phyloP scores from a whole-genome alignment of 2,797 vertebrate species.

The Orestias chungarensis region DNA sequence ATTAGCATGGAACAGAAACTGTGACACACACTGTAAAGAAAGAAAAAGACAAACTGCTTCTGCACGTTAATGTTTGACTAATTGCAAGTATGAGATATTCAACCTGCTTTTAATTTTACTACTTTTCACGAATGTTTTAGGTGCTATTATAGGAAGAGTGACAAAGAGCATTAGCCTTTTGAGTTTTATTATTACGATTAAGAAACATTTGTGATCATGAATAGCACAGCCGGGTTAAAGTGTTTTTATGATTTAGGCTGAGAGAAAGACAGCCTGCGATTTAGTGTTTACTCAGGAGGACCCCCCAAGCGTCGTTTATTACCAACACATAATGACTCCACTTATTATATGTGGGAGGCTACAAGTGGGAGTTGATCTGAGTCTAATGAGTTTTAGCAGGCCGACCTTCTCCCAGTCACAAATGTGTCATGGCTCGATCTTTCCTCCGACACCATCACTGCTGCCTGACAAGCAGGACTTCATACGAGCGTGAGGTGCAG shows the following conservation, averaged over 20 bases:
- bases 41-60: no score
- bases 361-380: constrained; percentile 41
- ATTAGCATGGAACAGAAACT: constrained; percentile 42
- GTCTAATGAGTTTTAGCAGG: constrained; percentile 64
- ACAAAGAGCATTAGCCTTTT: no score
- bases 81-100: background rate
- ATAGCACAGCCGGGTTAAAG: background rate
- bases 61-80: constrained; percentile 5
- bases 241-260: constrained; percentile 11
- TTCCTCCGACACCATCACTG: constrained; percentile 55
- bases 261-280: constrained; percentile 18
- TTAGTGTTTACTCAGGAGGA: constrained; percentile 37
- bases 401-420: constrained; percentile 62
- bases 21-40: constrained; percentile 25
- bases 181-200: no score
- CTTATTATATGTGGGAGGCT: constrained; percentile 42
- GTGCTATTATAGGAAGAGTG: background rate
- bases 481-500: background rate
- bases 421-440: constrained; percentile 57
- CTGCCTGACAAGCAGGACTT: constrained; percentile 44
- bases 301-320: constrained; percentile 48
- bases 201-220: background rate
- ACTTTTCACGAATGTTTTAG: background rate
- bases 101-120: background rate
- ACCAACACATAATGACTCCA: constrained; percentile 55